These are phyloP conservation scores for Ramphastos sulfuratus DNA, from an alignment of 2,113 vertebrate species.

Conservation along the genomic window DNA sequence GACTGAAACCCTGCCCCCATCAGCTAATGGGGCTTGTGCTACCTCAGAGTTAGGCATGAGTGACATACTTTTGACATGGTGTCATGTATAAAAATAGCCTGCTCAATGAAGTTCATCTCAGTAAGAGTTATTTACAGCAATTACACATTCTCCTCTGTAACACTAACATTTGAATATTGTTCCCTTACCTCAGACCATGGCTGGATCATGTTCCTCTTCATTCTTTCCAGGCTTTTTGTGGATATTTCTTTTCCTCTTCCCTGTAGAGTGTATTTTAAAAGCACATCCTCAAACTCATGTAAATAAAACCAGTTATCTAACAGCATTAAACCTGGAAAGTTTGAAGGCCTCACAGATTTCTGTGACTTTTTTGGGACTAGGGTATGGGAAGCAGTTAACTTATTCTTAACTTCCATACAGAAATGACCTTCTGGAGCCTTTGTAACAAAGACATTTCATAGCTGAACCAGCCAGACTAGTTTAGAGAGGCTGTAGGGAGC, in stretches of 20 bases:
- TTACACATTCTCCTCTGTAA: neutral
- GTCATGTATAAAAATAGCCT: neutral
- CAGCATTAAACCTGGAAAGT: neutral
- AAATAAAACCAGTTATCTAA: conserved; percentile 17
- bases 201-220: neutral
- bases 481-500: neutral
- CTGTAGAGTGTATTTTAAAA: neutral
- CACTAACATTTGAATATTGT: neutral
- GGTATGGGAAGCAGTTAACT: conserved; percentile 2
- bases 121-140: neutral
- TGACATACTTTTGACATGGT: neutral
- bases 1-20: neutral
- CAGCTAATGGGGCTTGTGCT: neutral
- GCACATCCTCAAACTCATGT: neutral
- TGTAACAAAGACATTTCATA: neutral
- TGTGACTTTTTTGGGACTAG: neutral
- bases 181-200: neutral
- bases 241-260: neutral
- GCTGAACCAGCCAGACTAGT: neutral
- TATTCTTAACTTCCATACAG: neutral
- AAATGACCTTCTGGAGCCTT: conserved; percentile 5
- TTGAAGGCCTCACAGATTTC: neutral
- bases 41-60: neutral
- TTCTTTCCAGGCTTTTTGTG: neutral
- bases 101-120: neutral